phyloP scores from a whole-genome alignment of 92 coral and sea anemone genomes.

The Epizoanthus ramosus region DNA sequence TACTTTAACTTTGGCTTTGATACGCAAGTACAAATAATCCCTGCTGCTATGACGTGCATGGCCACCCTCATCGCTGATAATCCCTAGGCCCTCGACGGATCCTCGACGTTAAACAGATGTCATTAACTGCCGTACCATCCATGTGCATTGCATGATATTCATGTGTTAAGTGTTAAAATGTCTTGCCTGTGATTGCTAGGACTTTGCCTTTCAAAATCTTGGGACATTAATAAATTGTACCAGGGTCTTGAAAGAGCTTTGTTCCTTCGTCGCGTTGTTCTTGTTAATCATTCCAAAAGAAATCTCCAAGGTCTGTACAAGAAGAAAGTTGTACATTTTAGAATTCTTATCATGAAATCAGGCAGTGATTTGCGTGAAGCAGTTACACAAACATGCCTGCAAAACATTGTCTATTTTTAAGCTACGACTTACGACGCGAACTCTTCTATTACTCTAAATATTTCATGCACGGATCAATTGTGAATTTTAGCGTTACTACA shows the following conservation, averaged over 20 bases:
- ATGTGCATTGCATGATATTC: too few relatives aligned
- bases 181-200: too few relatives aligned
- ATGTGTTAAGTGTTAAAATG: too few relatives aligned
- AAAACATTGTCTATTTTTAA: neutral
- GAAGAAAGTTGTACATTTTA: neutral
- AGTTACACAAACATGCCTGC: neutral
- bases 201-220: too few relatives aligned
- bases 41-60: neutral
- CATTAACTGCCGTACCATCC: neutral
- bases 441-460: too few relatives aligned
- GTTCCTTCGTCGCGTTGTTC: neutral
- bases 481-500: too few relatives aligned
- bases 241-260: neutral
- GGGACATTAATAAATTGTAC: neutral
- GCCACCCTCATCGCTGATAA: neutral
- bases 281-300: slow-evolving; percentile 1
- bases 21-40: neutral
- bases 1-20: neutral
- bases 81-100: neutral
- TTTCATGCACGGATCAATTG: too few relatives aligned
- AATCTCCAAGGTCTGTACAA: neutral
- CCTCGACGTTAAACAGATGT: neutral
- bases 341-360: neutral
- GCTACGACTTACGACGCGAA: too few relatives aligned
- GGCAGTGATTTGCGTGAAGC: neutral